Percentiles rank a stretch among this genome's conserved stretches.
Conservation (phyloP, 2,797 vertebrate genomes). For the Tauraco hartlaubi region DNA sequence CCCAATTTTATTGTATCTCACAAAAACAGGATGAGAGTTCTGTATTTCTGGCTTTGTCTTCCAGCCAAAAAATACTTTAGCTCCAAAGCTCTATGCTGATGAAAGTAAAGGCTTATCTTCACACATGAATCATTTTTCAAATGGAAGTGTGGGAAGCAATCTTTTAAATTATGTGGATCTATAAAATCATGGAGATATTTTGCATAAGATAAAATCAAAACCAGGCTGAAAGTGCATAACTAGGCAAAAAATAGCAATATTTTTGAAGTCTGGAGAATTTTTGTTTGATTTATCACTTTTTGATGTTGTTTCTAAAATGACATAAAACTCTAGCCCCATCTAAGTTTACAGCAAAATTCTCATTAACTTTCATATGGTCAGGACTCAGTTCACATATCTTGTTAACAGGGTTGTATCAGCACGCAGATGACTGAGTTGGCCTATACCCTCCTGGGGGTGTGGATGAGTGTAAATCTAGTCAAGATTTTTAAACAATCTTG, state of each 20-base stretch:
- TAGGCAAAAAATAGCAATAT: not conserved
- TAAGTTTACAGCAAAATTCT: not conserved
- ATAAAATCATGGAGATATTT: not conserved
- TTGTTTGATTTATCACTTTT: not conserved
- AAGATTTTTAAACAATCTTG: not conserved
- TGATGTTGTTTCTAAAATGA: not conserved
- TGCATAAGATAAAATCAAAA: not conserved
- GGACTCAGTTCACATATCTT: not conserved
- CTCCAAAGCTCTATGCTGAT: not conserved
- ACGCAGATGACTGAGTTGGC: not conserved
- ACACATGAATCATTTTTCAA: not conserved
- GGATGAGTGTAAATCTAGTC: not conserved
- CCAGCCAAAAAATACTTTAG: not conserved
- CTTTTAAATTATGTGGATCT: not conserved
- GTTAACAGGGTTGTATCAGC: not conserved
- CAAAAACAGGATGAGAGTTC: not conserved
- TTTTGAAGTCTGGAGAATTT: not conserved
- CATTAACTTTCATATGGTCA: not conserved
- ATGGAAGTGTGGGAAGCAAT: not conserved
- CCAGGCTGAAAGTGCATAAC: not conserved
- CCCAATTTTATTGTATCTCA: constrained; percentile 14
- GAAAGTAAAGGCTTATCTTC: constrained; percentile 21
- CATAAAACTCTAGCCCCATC: not conserved
- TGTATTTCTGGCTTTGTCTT: not conserved
- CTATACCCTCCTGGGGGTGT: not conserved